phyloP scores from a whole-genome alignment of 2,888 invertebrate species.

The Sarcophaga subvicina region DNA sequence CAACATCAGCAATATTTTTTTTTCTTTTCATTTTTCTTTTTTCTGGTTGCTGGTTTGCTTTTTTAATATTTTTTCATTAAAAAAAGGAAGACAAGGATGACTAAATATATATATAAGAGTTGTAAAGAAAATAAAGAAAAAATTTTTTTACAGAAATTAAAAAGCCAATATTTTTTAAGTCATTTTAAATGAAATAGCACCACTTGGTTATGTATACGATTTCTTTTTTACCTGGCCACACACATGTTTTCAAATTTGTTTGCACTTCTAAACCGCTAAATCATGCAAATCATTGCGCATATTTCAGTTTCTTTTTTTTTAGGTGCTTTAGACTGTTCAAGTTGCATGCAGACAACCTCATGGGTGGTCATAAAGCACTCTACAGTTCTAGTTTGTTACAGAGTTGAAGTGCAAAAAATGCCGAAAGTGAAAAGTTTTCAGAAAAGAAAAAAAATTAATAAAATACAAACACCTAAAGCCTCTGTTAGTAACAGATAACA shows the following conservation, averaged over 20 bases:
- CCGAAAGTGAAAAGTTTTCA: not conserved
- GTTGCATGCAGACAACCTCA: slow-evolving; percentile 48
- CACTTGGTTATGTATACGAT: slow-evolving; percentile 50
- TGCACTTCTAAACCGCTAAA: slow-evolving; percentile 62
- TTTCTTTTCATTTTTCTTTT: slow-evolving; percentile 10
- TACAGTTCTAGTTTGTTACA: slow-evolving; percentile 52
- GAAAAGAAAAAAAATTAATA: not conserved
- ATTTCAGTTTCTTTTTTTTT: slow-evolving; percentile 17
- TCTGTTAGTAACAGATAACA: not conserved
- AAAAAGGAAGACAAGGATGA: slow-evolving; percentile 4
- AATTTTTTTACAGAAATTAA: slow-evolving; percentile 22
- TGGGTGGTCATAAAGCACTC: slow-evolving; percentile 65
- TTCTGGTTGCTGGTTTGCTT: not conserved
- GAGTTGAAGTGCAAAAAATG: slow-evolving; percentile 44
- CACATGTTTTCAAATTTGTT: slow-evolving; percentile 62
- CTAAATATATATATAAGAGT: not conserved
- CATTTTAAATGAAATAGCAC: slow-evolving; percentile 57
- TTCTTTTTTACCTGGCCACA: slow-evolving; percentile 55
- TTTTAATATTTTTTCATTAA: slow-evolving; percentile 33
- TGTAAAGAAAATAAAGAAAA: slow-evolving; percentile 11
- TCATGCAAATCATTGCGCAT: slow-evolving; percentile 62
- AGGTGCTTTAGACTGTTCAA: slow-evolving; percentile 29
- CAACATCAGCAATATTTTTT: slow-evolving; percentile 10
- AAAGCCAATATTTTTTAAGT: slow-evolving; percentile 60
- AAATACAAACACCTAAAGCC: not conserved